Conservation (phyloP, 2,113 vertebrate genomes). For the Chamaetylas fuelleborni region DNA sequence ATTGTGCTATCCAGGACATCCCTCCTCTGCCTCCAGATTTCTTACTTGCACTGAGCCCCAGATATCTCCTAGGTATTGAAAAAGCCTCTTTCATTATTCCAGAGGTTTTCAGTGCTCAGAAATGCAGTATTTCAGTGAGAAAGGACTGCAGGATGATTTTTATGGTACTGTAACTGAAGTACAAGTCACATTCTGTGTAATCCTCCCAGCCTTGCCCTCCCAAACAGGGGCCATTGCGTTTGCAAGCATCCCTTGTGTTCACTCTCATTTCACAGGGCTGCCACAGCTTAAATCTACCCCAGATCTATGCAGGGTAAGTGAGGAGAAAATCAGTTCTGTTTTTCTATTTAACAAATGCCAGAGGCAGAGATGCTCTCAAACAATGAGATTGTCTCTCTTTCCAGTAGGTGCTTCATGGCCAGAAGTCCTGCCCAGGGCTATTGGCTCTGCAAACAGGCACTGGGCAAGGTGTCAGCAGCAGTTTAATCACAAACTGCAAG, state of each 20-base stretch:
- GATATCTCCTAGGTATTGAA: neutral
- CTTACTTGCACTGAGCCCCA: neutral
- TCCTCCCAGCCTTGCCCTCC: neutral
- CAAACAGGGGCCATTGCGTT: neutral
- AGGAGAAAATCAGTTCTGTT: neutral
- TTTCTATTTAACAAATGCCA: neutral
- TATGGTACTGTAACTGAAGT: neutral
- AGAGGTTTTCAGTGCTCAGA: neutral
- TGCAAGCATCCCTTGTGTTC: neutral
- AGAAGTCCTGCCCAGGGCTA: neutral
- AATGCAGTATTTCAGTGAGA: neutral
- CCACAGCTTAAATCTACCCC: neutral
- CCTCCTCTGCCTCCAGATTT: neutral
- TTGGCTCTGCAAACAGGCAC: neutral
- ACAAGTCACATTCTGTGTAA: neutral
- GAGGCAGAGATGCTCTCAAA: neutral
- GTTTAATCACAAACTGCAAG: constrained; percentile 11
- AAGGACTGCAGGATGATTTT: neutral
- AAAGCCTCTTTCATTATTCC: neutral
- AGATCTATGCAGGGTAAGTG: neutral
- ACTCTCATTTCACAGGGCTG: neutral
- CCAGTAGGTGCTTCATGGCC: neutral
- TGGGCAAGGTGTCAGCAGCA: neutral
- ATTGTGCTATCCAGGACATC: neutral
- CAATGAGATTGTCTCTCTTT: neutral